Conservation (phyloP, 2,888 invertebrate genomes). For the Drosophila aldrichi region DNA sequence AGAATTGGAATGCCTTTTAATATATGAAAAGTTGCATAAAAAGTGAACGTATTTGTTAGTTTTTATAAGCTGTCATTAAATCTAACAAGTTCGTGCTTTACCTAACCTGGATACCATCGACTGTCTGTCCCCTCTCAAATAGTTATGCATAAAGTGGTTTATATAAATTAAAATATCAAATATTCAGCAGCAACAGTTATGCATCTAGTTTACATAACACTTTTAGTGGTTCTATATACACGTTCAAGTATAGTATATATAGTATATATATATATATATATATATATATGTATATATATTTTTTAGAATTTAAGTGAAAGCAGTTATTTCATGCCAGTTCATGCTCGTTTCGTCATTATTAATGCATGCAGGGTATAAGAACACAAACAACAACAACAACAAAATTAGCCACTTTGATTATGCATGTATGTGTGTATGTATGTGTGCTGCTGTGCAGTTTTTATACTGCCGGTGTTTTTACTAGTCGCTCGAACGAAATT, state of each 20-base stretch:
- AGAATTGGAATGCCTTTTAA: no score
- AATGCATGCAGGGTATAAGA: conserved; percentile 8
- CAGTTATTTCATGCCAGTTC: not conserved
- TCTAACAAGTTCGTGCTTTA: not conserved
- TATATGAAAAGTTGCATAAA: not conserved
- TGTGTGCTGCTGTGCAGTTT: conserved; percentile 40
- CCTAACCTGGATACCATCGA: not conserved
- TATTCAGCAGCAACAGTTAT: no score
- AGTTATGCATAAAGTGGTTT: no score
- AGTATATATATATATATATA: not conserved
- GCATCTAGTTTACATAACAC: no score
- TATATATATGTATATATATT: not conserved
- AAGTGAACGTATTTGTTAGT: not conserved
- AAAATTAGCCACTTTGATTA: conserved; percentile 28
- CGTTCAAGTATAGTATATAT: not conserved
- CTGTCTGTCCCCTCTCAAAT: not conserved
- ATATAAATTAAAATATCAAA: no score
- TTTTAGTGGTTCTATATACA: no score
- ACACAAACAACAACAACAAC: conserved; percentile 3
- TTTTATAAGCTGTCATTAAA: not conserved
- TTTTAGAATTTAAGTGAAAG: not conserved
- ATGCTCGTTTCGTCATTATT: not conserved
- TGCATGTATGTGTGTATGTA: conserved; percentile 12
- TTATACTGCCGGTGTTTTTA: conserved; percentile 66
- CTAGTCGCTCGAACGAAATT: conserved; percentile 59